Base-by-base conservation (phyloP, 2,113 vertebrate genomes). In the Siniperca knerii region DNA sequence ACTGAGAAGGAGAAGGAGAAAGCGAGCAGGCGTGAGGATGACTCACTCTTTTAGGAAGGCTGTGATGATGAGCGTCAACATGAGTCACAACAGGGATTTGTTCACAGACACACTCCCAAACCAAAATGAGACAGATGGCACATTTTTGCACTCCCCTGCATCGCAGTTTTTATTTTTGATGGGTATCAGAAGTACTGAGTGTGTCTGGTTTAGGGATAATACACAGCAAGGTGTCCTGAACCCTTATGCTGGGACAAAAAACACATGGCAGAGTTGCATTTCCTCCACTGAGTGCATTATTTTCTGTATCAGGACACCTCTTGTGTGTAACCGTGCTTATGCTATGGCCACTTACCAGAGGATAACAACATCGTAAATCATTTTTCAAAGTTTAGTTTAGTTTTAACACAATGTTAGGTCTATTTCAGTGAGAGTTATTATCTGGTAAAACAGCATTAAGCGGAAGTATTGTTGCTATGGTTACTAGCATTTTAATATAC, bases 41-140 rank as follows among this genome's bases (percentile, higher is more conserved):
- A 95, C 87, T 94, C 89, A 92, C 83, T 87, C 79, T 54, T 87
- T 91, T 55, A 89, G 90, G 84, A 89, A 84, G 87, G 88, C 91
- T 92, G 93, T 48, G 86, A 85, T 75, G 85, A 90, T 75, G 85
- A 90, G 82, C 79, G 78, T 90, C 87, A 84, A 92, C 87, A 81
- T 89, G 87, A 95, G 88, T 91, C 94, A 90, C 87, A 77, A 86
- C 79, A 69, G 80, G 83, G 81, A 92, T 91, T 77, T 83, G 81
- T 87, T 93, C 78, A 70, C 83, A 92, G 82, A 84, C 87, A 80
- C 70, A 61, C 61, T 86, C 85, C 79, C 68, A 29, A 79, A 85
- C 79, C 81, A 48, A 77, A 87, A 84, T 85, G 80, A 88, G 82
- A 75, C 67, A 94, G 94, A 95, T 94, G 94, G 92, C 85, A 85